Conservation (phyloP, 2,888 invertebrate species). For the Oscheius sp. region DNA sequence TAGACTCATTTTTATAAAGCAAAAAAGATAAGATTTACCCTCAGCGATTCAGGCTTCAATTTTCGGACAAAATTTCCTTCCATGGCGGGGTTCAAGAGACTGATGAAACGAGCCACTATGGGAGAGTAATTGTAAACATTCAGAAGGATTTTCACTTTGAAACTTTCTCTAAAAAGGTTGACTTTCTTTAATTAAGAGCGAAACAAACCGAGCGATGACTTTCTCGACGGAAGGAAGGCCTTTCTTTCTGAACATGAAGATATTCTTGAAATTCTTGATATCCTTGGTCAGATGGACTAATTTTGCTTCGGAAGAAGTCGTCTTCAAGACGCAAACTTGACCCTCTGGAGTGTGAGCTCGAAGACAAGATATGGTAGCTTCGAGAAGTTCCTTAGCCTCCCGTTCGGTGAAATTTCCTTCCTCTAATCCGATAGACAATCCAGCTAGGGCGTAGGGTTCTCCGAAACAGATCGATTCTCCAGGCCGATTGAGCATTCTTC, state of each 20-base stretch:
- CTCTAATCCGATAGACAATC: conserved; percentile 6
- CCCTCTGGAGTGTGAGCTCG: conserved; percentile 25
- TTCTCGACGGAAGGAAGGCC: conserved; percentile 27
- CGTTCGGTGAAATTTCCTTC: not conserved
- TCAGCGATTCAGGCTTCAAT: conserved; percentile 1
- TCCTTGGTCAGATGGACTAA: conserved; percentile 19
- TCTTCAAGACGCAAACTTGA: conserved; percentile 34
- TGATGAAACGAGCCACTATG: not conserved
- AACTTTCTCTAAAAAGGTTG: not conserved
- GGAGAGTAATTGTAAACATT: not conserved
- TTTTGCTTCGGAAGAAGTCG: conserved; percentile 28
- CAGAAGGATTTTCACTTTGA: not conserved
- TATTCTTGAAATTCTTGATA: conserved; percentile 29
- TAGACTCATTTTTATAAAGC: not conserved
- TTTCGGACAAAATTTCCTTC: not conserved
- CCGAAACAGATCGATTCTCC: conserved; percentile 26
- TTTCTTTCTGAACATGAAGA: conserved; percentile 34
- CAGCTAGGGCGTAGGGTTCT: conserved; percentile 21
- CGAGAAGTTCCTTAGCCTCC: conserved; percentile 6
- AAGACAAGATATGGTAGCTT: conserved; percentile 24
- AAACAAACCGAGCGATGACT: conserved; percentile 10
- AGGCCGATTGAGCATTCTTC: conserved; percentile 22
- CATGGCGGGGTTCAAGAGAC: not conserved
- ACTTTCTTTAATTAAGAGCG: not conserved
- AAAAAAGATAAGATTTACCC: conserved; percentile 4